Evolutionary conservation across 2,113 vertebrate genomes (phyloP), one percentile per base, ranked within the genome.

Genomic region (Etheostoma spectabile): DNA sequence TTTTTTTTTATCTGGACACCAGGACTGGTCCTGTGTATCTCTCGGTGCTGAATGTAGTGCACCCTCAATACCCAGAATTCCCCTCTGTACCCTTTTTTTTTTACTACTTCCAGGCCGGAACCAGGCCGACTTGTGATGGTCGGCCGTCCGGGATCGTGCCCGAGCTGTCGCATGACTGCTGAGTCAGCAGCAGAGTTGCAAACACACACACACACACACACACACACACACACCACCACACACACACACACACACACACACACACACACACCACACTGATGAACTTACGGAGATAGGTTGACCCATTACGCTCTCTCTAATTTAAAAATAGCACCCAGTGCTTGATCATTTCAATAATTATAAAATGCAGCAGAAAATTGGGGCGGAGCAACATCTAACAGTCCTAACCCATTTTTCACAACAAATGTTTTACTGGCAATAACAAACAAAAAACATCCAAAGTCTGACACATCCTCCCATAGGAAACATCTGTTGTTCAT

Each of bases 61-160:
- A 12, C 33, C 52, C 72, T 80, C 55, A 71, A 86, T 88, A 91
- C 88, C 86, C 77, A 82, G 33, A 85, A 86, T n/a, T 60, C 57
- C 80, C 60, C 70, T 75, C 79, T 27, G 48, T 74, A 72, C 63
- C 65, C 15, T 69, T 35, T 49, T 18, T 24, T 3, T 30, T 15
- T 51, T 15, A 48, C 27, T 45, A n/a, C 24, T 42, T 38, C n/a
- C 16, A 16, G 30, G 63, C 6, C n/a, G 3, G 30, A 52, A 70
- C 53, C 27, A 16, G 53, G n/a, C 83, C 33, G 2, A 0, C 16
- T 13, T 75, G 35, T 80, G 77, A 87, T 89, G 82, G 89, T 68
- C 2, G 8, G 73, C 66, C 59, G 81, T 76, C 33, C 69, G 79
- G 73, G 79, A 87, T 66, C 35, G 72, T 75, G 15, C n/a, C 49